A percentile compares a stretch with the other conserved stretches of the same genome.
Evolutionary conservation across 2,888 invertebrate genomes (phyloP).

Genomic region (Hydrotaea diabolus): DNA sequence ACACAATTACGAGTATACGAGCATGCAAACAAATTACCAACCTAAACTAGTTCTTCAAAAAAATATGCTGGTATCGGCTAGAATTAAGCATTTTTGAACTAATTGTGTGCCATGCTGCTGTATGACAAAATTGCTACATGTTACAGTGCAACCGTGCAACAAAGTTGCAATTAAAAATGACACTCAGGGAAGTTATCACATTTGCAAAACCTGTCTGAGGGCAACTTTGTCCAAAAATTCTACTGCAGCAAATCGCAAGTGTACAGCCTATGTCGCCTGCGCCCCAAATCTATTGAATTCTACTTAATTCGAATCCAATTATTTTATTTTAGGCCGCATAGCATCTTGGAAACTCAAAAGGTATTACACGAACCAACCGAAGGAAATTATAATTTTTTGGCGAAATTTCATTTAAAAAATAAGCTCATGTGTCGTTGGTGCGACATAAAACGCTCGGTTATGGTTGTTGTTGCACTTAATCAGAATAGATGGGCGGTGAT

Average conservation of each 20-base stretch:
- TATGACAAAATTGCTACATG: too few species aligned
- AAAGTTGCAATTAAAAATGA: not conserved
- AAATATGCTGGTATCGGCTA: too few species aligned
- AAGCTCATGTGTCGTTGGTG: not conserved
- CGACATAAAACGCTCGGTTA: not conserved
- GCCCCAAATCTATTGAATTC: constrained; percentile 3
- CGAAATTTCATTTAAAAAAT: not conserved
- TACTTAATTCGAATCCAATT: constrained; percentile 4
- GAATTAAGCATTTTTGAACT: too few species aligned
- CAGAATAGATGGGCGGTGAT: constrained; percentile 10
- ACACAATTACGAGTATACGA: too few species aligned
- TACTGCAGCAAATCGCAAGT: not conserved
- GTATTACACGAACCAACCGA: too few species aligned
- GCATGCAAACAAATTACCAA: too few species aligned
- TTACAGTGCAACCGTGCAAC: not conserved
- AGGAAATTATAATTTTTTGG: not conserved
- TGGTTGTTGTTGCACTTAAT: not conserved
- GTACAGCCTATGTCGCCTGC: too few species aligned
- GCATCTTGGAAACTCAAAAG: not conserved
- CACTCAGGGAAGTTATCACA: not conserved
- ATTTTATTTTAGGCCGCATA: not conserved
- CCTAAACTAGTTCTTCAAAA: too few species aligned
- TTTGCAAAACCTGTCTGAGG: not conserved
- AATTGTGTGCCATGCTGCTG: too few species aligned
- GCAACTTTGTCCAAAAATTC: not conserved